Base-by-base conservation (phyloP, 1,140 invertebrate genomes). In the Panagrolaimus sp. region DNA sequence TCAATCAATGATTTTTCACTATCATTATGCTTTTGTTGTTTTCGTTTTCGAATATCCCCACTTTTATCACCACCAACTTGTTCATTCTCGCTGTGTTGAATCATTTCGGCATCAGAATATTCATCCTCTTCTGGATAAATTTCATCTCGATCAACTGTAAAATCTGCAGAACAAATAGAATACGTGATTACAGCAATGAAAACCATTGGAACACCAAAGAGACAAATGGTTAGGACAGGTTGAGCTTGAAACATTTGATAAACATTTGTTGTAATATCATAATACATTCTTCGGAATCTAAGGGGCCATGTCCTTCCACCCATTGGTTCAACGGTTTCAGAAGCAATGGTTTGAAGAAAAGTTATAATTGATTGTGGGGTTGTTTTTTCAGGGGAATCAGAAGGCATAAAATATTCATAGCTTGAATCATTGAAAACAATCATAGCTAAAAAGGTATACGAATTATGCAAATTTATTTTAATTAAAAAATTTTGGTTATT, bases 111-210 rank as follows among this genome's bases (percentile, higher is more conserved):
- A 38, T 78, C 76, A 11, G 53, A 63, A 11, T 65, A 65, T 9
- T 77, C 74, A 43, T 85, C 78, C 9, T 85, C 87, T 68, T 88
- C 87, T n/a, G 79, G 77, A 65, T 83, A 81, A 48, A 81, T 73
- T 53, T 92, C 91, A 20, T 93, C 91, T 72, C 90, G 88, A n/a
- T 91, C 91, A 83, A 94, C 92, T 74, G 94, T 86, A 78, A 95
- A 92, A 84, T 96, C 92, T 25, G 91, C 89, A 84, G 92, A 96
- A 83, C 91, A 96, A 71, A 92, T 90, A 1, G 92, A 92, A 81
- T 96, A 96, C 79, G 91, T 89, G 78, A 96, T 96, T 1, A 96
- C 88, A n/a, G 90, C 89, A 9, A 96, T 87, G 82, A 96, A 95
- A 14, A 91, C 90, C 43, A 91, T 83, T 9, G 93, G 93, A 46